phyloP scores from a whole-genome alignment of 2,888 invertebrate genomes.

The Rhogogaster chlorosoma region DNA sequence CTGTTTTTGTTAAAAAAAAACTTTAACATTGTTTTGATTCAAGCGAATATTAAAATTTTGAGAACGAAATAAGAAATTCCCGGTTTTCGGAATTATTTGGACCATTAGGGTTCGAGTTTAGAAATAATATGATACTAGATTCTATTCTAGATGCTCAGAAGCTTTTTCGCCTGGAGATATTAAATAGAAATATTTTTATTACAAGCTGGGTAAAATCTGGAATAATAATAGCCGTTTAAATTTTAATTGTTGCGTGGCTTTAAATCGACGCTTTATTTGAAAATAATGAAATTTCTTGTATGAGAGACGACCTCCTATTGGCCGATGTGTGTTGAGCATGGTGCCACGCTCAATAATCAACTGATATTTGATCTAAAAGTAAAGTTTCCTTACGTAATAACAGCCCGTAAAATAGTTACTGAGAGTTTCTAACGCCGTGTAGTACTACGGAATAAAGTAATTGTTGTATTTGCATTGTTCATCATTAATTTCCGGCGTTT shows the following conservation, averaged over 20 bases:
- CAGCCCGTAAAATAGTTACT: constrained; percentile 25
- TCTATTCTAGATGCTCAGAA: background rate
- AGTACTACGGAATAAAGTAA: background rate
- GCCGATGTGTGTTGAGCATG: constrained; percentile 1
- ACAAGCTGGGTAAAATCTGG: background rate
- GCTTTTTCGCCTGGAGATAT: background rate
- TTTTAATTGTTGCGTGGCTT: constrained; percentile 24
- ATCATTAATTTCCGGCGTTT: constrained; percentile 42
- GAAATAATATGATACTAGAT: background rate
- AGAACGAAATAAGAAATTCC: background rate
- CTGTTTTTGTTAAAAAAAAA: background rate
- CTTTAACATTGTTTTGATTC: background rate
- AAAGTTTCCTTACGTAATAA: constrained; percentile 52
- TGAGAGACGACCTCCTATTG: constrained; percentile 27
- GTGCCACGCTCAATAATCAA: constrained; percentile 46
- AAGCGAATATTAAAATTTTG: background rate
- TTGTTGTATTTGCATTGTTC: constrained; percentile 41
- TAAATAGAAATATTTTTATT: background rate
- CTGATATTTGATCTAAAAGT: constrained; percentile 48
- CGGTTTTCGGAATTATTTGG: background rate
- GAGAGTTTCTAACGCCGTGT: background rate
- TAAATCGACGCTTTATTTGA: background rate
- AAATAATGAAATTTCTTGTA: constrained; percentile 9
- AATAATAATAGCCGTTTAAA: background rate
- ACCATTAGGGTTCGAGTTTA: background rate